Base-by-base conservation (phyloP, 2,888 invertebrate species). In the Pardosa pseudoannulata region DNA sequence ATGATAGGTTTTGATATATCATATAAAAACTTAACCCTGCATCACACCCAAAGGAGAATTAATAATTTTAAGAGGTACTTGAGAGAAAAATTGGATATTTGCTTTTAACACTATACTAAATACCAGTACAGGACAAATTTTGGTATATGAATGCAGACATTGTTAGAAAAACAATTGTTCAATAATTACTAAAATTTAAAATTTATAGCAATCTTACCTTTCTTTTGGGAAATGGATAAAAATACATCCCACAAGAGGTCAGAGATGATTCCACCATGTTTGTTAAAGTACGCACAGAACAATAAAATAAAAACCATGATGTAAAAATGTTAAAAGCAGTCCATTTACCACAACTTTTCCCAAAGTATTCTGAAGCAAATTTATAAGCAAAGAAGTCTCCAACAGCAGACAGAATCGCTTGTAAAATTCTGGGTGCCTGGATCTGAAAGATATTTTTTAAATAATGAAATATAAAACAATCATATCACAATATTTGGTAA, bases 291-390 rank as follows among this genome's bases (percentile, higher is more conserved):
- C 99, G 93, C 0, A 97, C 95, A 0, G 95, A 95, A 13, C 96
- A 96, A 91, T 97, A 99, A 91, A 96, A 96, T 94, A 96, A 95
- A 92, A 97, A 98, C 96, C 97, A 98, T 64, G 96, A 95, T 0
- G 95, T 94, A 0, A 95, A 92, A 72, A 96, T 94, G 79, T 95
- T 93, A 89, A 96, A 94, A 7, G 96, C 91, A 0, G 96, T 94
- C 95, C 96, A 96, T 91, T 95, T 94, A 1, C 91, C 92, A 16
- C 91, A 91, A 1, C 89, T 89, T 23, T 89, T 88, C 31, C 91
- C 92, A 88, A 91, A 90, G 75, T 94, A 94, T 65, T 90, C 90
- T 46, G 90, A 89, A 46, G 92, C 91, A 88, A 93, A 90, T 70
- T 92, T 90, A 88, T 92, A 92, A 89, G 96, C 94, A 88, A 94